A percentile compares a stretch with the other conserved stretches of the same genome.
Evolutionary conservation across 2,113 vertebrate genomes (phyloP).

Genomic region (Psammodynastes pulverulentus): DNA sequence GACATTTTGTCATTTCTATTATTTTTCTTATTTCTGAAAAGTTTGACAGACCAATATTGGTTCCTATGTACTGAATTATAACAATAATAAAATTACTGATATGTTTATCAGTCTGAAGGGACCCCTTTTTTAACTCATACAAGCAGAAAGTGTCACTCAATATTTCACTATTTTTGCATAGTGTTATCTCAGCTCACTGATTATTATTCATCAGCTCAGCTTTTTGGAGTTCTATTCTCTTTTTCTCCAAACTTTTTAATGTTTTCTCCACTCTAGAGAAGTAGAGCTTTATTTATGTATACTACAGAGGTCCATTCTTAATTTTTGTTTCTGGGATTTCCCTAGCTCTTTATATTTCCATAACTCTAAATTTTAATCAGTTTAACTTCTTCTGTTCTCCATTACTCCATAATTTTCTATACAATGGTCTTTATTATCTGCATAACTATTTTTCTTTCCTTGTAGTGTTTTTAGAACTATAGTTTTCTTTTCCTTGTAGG

Average conservation of each 20-base stretch:
- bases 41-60: neutral
- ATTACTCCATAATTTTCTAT: neutral
- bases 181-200: neutral
- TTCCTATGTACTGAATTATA: neutral
- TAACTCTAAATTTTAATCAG: neutral
- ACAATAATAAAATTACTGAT: neutral
- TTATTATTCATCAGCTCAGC: neutral
- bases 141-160: neutral
- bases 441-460: neutral
- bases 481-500: neutral
- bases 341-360: neutral
- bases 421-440: neutral
- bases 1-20: neutral
- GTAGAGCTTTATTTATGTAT: neutral
- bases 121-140: neutral
- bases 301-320: neutral
- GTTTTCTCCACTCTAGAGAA: neutral
- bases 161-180: neutral
- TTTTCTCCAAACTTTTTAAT: neutral
- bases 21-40: neutral
- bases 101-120: neutral
- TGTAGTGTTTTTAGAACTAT: neutral
- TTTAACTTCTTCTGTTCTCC: neutral
- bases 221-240: neutral
- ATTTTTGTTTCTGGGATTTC: neutral